Evolutionary conservation across 2,888 invertebrate species (phyloP).

Genomic region (Thymelicus sylvestris): DNA sequence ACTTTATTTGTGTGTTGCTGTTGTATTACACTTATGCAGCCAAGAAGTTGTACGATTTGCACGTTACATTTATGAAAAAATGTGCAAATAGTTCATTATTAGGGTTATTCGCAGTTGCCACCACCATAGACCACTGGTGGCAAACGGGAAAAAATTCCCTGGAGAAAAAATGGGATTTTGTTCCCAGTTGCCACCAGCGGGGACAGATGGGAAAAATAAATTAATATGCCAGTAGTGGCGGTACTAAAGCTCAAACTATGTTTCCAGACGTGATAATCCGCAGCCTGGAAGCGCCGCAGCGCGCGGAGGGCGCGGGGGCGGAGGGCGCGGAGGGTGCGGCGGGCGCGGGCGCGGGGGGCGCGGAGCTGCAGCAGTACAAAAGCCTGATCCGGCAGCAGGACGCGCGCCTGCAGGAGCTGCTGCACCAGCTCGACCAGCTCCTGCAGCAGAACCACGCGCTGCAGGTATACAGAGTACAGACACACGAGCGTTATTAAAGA

Average conservation of each 20-base stretch:
- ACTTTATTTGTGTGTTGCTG: no score
- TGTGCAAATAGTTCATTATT: no score
- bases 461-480: slow-evolving; percentile 46
- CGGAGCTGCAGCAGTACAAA: slow-evolving; percentile 91
- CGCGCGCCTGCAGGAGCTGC: slow-evolving; percentile 82
- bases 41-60: not conserved
- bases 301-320: slow-evolving; percentile 42
- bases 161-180: no score
- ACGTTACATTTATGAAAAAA: no score
- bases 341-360: slow-evolving; percentile 64
- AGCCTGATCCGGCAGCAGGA: slow-evolving; percentile 96
- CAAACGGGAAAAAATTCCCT: no score
- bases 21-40: no score
- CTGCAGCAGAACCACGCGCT: slow-evolving; percentile 55
- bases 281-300: slow-evolving; percentile 6
- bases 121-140: no score
- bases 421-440: slow-evolving; percentile 71
- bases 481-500: no score
- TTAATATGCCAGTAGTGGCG: no score
- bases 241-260: not conserved
- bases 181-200: no score
- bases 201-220: no score
- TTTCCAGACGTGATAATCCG: not conserved
- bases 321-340: slow-evolving; percentile 55
- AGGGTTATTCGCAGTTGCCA: no score